phyloP scores from a whole-genome alignment of 2,797 vertebrate species.

The Crossoptilon crossoptilon region DNA sequence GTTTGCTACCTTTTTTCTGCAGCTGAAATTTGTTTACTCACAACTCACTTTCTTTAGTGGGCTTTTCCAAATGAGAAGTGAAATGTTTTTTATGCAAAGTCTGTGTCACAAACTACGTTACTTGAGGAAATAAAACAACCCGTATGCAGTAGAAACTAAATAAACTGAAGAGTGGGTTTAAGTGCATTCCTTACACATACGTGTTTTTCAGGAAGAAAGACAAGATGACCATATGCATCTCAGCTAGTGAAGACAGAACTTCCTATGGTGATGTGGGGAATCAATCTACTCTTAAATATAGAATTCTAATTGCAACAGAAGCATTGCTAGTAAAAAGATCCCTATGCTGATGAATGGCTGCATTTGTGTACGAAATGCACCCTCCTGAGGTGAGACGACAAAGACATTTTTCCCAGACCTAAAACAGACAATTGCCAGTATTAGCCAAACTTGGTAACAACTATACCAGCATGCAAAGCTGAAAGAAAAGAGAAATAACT shows the following conservation, averaged over 20 bases:
- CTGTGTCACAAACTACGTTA: background rate
- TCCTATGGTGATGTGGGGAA: background rate
- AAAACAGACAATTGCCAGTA: background rate
- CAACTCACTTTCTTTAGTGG: background rate
- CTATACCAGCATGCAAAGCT: background rate
- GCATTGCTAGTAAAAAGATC: background rate
- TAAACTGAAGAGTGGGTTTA: background rate
- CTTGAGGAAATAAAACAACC: background rate
- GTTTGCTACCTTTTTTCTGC: background rate
- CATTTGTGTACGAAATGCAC: background rate
- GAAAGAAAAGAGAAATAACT: background rate
- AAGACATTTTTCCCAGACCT: background rate
- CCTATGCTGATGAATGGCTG: background rate
- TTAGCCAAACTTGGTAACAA: background rate
- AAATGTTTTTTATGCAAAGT: background rate
- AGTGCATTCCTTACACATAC: background rate
- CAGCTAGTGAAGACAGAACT: background rate
- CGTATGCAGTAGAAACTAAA: background rate
- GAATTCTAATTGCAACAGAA: background rate
- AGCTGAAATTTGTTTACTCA: conserved; percentile 36
- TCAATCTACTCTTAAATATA: background rate
- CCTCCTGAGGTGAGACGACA: background rate
- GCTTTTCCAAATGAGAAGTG: conserved; percentile 48
- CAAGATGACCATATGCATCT: background rate
- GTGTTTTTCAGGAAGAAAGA: background rate